Evolutionary conservation across 2,113 vertebrate genomes (phyloP).

Genomic region (Melanocharis versteri): DNA sequence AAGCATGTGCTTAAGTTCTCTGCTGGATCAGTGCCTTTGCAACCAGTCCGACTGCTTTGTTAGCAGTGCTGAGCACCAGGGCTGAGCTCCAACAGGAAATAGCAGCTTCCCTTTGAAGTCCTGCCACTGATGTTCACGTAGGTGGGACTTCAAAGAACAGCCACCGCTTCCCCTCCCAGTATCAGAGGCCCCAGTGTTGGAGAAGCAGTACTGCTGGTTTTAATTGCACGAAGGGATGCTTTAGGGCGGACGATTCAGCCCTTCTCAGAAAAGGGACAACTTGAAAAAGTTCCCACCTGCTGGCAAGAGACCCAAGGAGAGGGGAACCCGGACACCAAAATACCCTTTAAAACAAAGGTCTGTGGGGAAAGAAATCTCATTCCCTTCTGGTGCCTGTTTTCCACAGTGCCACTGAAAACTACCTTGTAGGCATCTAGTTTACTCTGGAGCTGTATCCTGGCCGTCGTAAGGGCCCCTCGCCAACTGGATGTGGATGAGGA

Average conservation of each 20-base stretch:
- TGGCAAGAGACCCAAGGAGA: constrained; percentile 34
- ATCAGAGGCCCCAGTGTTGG: constrained; percentile 49
- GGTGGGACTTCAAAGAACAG: constrained; percentile 71
- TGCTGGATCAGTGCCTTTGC: constrained; percentile 54
- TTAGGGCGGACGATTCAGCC: constrained; percentile 42
- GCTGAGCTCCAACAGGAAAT: constrained; percentile 65
- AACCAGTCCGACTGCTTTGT: constrained; percentile 60
- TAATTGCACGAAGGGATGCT: constrained; percentile 59
- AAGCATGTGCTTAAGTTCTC: constrained; percentile 55
- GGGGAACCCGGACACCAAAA: background rate
- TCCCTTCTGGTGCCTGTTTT: background rate
- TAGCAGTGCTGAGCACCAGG: constrained; percentile 59
- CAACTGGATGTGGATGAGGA: background rate
- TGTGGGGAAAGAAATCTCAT: background rate
- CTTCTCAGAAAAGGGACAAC: constrained; percentile 44
- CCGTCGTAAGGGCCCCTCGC: background rate
- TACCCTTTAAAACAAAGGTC: background rate
- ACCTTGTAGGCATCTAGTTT: background rate
- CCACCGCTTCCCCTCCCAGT: constrained; percentile 51
- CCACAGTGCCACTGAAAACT: background rate
- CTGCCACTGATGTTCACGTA: constrained; percentile 68
- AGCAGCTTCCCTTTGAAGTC: constrained; percentile 65
- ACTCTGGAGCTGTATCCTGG: background rate
- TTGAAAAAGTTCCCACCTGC: constrained; percentile 28
- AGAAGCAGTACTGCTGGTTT: constrained; percentile 67